phyloP scores from a whole-genome alignment of 1,140 invertebrate genomes.

The Contarinia nasturtii region DNA sequence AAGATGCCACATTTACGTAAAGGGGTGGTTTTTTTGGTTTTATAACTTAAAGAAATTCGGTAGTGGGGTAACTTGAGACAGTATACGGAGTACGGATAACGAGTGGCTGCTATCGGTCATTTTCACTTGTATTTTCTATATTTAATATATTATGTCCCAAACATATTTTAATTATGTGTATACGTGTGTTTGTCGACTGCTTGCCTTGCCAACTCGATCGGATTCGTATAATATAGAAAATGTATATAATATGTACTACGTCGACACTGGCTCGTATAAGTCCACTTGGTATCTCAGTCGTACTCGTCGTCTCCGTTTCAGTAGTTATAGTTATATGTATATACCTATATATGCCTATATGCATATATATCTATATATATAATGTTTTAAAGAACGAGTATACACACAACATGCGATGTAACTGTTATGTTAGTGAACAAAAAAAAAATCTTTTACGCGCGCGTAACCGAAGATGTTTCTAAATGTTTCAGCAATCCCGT shows the following conservation, averaged over 20 bases:
- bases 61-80: conserved; percentile 5
- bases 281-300: no score
- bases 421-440: background rate
- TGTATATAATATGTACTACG: no score
- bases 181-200: no score
- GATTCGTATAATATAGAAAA: no score
- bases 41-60: conserved; percentile 2
- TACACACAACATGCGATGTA: background rate
- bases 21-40: conserved; percentile 1
- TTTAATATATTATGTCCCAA: background rate
- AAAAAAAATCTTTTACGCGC: conserved; percentile 2
- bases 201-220: no score
- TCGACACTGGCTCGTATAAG: no score
- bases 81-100: background rate
- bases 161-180: no score
- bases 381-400: background rate
- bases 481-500: conserved; percentile 3
- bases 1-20: conserved; percentile 2
- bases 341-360: background rate
- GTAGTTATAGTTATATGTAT: background rate
- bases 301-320: no score
- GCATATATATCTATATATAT: background rate
- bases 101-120: conserved; percentile 1
- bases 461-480: conserved; percentile 5
- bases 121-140: conserved; percentile 1